Evolutionary conservation across 2,113 vertebrate genomes (phyloP).

Genomic region (Colossoma macropomum): DNA sequence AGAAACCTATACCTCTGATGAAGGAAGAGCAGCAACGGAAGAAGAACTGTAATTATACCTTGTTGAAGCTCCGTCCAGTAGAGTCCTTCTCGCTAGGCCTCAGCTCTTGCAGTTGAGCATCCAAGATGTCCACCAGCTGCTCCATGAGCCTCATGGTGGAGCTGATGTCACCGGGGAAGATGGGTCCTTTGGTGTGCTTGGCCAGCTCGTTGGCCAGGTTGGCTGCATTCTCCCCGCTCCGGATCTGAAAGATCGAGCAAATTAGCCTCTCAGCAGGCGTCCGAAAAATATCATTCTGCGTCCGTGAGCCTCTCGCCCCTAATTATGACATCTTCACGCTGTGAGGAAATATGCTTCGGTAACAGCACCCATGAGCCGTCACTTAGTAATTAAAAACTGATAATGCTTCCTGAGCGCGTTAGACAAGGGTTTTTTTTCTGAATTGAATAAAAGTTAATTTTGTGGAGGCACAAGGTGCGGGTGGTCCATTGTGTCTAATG

Average conservation of each 20-base stretch:
- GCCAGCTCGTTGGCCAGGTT: slow-evolving; percentile 98
- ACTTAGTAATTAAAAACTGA: slow-evolving; percentile 79
- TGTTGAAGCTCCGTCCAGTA: slow-evolving; percentile 88
- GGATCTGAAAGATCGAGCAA: slow-evolving; percentile 85
- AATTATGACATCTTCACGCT: slow-evolving; percentile 69
- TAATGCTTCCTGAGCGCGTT: slow-evolving; percentile 72
- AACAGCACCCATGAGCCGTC: slow-evolving; percentile 71
- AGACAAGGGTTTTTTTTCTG: slow-evolving; percentile 42
- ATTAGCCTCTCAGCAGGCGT: slow-evolving; percentile 76
- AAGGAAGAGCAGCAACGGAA: slow-evolving; percentile 55
- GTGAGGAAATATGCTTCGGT: slow-evolving; percentile 74
- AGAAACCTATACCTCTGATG: background rate
- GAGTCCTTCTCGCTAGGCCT: slow-evolving; percentile 87
- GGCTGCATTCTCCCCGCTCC: slow-evolving; percentile 98
- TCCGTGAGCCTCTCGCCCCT: slow-evolving; percentile 56
- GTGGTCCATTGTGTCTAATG: slow-evolving; percentile 56
- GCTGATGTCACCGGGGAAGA: slow-evolving; percentile 95
- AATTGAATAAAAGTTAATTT: slow-evolving; percentile 51
- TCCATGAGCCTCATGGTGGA: slow-evolving; percentile 97
- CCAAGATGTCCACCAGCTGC: slow-evolving; percentile 96
- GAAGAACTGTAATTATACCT: slow-evolving; percentile 72
- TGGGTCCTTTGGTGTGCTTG: slow-evolving; percentile 93
- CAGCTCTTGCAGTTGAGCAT: slow-evolving; percentile 95
- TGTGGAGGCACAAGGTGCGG: slow-evolving; percentile 44
- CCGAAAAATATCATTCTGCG: slow-evolving; percentile 59